Evolutionary conservation across 1,140 invertebrate genomes (phyloP), one percentile per base, ranked within the genome.

Genomic region (Drosophila kurseongensis): DNA sequence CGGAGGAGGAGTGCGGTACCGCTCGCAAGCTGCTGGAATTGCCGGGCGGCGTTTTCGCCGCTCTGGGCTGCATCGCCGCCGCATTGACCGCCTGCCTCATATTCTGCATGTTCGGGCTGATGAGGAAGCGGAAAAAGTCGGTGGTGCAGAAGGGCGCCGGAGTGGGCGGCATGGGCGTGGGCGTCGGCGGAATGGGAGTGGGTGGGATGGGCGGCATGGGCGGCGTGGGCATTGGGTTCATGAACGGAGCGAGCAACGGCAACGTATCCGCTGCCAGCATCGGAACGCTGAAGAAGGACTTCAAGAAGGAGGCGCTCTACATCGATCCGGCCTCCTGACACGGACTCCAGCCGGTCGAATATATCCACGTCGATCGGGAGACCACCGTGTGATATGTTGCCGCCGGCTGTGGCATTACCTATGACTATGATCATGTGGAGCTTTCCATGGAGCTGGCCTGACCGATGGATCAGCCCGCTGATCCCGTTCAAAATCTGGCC

Each of bases 291-390:
- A 81, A 91, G 72, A 91, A 91, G 77, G 91, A 91, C 40, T 91
- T 93, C 52, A 91, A 93, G 65, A 93, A 93, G 40, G 94, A 95
- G 83, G 94, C 95, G 52, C 92, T 94, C 61, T 93, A 95, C 76
- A 93, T 94, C 75, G 94, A 94, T 81, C 93, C 94, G 13, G 93
- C 93, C 90, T 97, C 96, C 95, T 97, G 96, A 95, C 96, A 96
- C 80, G 95, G 95, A 91, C 95, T 96, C 93, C 96, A 96, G 93
- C 96, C 96, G 94, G 96, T 97, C 94, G 96, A 97, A 92, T 97
- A 96, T 91, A 97, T 97, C 89, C 96, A 97, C 93, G 96, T 97
- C 92, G 96, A 97, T 94, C 95, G 96, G 91, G 96, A 97, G 93
- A 97, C 96, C 81, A 97, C 96, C 72, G 96, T 97, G 94, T 97